Conservation (phyloP, 2,888 invertebrate species). For the Dimorphilus gyrociliatus region DNA sequence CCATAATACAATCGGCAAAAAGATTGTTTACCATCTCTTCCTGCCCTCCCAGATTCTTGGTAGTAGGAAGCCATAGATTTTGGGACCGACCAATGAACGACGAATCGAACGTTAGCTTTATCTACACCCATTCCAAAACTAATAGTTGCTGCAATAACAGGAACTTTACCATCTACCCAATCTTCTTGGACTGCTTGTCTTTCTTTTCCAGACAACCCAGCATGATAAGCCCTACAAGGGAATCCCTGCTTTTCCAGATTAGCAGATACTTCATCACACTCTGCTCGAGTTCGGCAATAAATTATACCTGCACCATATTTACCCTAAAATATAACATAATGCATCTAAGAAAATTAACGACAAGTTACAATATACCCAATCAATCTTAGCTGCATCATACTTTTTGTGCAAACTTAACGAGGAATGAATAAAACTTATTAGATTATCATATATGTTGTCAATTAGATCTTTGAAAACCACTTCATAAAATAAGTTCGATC, state of each 20-base stretch:
- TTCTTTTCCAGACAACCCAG: slow-evolving; percentile 46
- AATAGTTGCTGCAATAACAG: slow-evolving; percentile 85
- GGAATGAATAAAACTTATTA: slow-evolving; percentile 40
- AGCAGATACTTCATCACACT: slow-evolving; percentile 65
- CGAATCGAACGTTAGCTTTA: slow-evolving; percentile 80
- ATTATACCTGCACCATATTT: slow-evolving; percentile 61
- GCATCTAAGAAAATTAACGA: no score
- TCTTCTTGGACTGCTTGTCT: slow-evolving; percentile 65
- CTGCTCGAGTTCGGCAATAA: slow-evolving; percentile 82
- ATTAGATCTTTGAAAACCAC: slow-evolving; percentile 63
- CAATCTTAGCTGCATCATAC: slow-evolving; percentile 5
- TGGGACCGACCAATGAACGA: slow-evolving; percentile 88
- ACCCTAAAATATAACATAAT: slow-evolving; percentile 11
- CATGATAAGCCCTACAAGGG: slow-evolving; percentile 69
- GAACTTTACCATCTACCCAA: slow-evolving; percentile 74
- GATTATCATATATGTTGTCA: slow-evolving; percentile 60
- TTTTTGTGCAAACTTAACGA: slow-evolving; percentile 13
- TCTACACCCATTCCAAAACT: slow-evolving; percentile 99
- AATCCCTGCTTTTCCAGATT: slow-evolving; percentile 51
- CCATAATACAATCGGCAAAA: slow-evolving; percentile 83
- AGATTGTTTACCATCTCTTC: slow-evolving; percentile 75
- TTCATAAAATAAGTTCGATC: slow-evolving; percentile 84
- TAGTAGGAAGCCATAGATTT: slow-evolving; percentile 90
- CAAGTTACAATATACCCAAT: slow-evolving; percentile 12
- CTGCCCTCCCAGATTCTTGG: slow-evolving; percentile 87